phyloP scores from a whole-genome alignment of 2,888 invertebrate species.

The Strigamia maritima region DNA sequence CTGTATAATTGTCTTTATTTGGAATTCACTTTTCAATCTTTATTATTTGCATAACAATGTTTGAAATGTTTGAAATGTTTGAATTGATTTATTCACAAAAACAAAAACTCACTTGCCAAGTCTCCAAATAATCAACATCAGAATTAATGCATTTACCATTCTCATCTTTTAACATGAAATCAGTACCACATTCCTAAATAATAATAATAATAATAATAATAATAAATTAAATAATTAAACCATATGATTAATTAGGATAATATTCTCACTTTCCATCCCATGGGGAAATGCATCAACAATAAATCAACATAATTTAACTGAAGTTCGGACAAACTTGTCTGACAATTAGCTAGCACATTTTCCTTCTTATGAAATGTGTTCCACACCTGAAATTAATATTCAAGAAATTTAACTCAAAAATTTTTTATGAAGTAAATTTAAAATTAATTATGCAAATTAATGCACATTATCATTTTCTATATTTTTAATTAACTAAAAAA shows the following conservation, averaged over 20 bases:
- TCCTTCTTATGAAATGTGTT: slow-evolving; percentile 41
- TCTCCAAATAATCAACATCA: slow-evolving; percentile 61
- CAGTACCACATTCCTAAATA: slow-evolving; percentile 58
- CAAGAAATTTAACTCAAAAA: neutral
- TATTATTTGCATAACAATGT: too few relatives aligned
- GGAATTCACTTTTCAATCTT: too few relatives aligned
- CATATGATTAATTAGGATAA: neutral
- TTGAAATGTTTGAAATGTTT: too few relatives aligned
- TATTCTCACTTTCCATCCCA: slow-evolving; percentile 58
- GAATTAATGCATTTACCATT: slow-evolving; percentile 54
- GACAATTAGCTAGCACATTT: slow-evolving; percentile 65
- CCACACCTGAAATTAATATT: slow-evolving; percentile 40
- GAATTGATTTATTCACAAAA: neutral
- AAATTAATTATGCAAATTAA: too few relatives aligned
- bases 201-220: neutral
- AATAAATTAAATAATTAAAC: neutral
- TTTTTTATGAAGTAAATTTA: too few relatives aligned
- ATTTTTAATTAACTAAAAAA: too few relatives aligned
- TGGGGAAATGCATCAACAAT: slow-evolving; percentile 75
- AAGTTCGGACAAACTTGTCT: slow-evolving; percentile 65
- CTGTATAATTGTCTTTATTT: too few relatives aligned
- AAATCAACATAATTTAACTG: slow-evolving; percentile 77
- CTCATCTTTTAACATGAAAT: slow-evolving; percentile 64
- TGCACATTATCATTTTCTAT: too few relatives aligned
- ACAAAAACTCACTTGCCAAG: slow-evolving; percentile 61